These are phyloP conservation scores for Neofelis nebulosa DNA, from an alignment of 2,113 vertebrate genomes.

Conservation along the genomic window DNA sequence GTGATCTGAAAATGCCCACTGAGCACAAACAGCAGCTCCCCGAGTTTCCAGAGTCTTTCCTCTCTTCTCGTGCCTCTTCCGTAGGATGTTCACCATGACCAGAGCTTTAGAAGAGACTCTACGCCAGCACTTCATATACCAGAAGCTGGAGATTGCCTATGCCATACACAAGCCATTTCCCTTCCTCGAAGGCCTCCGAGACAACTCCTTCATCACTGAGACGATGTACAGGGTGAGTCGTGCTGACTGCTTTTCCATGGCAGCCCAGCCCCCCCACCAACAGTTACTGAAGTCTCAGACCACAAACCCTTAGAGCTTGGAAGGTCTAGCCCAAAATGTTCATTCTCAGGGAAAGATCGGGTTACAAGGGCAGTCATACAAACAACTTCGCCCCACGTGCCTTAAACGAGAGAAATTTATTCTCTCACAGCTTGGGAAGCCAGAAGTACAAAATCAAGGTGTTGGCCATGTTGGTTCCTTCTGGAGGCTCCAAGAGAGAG, in stretches of 20 bases:
- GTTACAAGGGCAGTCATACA: neutral
- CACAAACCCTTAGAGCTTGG: neutral
- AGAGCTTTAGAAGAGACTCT: slow-evolving; percentile 40
- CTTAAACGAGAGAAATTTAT: neutral
- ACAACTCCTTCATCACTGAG: slow-evolving; percentile 61
- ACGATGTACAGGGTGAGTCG: slow-evolving; percentile 49
- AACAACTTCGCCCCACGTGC: neutral
- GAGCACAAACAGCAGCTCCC: neutral
- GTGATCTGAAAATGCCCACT: neutral
- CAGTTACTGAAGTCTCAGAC: neutral
- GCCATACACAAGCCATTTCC: slow-evolving; percentile 73
- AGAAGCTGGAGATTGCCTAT: slow-evolving; percentile 61
- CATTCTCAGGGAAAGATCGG: neutral
- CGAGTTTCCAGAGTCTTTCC: neutral
- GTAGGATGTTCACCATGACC: slow-evolving; percentile 19
- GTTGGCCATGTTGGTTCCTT: neutral
- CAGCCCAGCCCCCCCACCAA: neutral
- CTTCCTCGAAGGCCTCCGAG: slow-evolving; percentile 64
- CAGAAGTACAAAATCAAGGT: neutral
- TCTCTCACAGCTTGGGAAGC: neutral
- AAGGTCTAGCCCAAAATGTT: neutral
- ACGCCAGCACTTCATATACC: slow-evolving; percentile 45
- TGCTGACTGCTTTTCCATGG: rapidly evolving
- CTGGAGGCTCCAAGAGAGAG: neutral
- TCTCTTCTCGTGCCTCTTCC: neutral